Percentiles rank a stretch among this genome's conserved stretches.
These are phyloP conservation scores for Hirtodrosophila trivittata DNA, from an alignment of 2,888 invertebrate genomes.

Conservation along the genomic window DNA sequence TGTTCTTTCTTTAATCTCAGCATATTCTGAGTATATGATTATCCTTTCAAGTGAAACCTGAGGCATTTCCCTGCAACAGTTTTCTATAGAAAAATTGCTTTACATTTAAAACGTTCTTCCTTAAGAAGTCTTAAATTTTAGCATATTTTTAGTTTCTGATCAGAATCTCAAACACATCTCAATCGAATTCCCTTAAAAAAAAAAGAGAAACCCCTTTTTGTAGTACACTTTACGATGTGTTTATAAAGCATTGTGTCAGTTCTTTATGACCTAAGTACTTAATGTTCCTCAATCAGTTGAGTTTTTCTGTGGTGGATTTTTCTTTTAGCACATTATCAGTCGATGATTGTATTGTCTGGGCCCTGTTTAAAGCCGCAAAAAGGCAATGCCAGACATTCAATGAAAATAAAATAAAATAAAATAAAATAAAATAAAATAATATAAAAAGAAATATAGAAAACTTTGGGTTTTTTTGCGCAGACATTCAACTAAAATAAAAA, in stretches of 20 bases:
- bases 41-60: too few relatives aligned
- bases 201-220: not conserved
- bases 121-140: not conserved
- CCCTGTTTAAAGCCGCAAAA: slow-evolving; percentile 61
- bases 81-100: too few relatives aligned
- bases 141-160: too few relatives aligned
- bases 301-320: slow-evolving; percentile 19
- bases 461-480: slow-evolving; percentile 24
- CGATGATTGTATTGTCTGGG: slow-evolving; percentile 51
- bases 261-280: slow-evolving; percentile 11
- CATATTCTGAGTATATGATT: too few relatives aligned
- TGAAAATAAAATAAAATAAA: slow-evolving; percentile 57
- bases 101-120: too few relatives aligned
- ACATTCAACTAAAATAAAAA: slow-evolving; percentile 69
- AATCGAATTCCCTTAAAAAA: too few relatives aligned
- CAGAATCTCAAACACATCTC: too few relatives aligned
- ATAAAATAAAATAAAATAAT: slow-evolving; percentile 52
- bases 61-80: too few relatives aligned
- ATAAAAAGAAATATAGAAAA: slow-evolving; percentile 31
- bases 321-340: slow-evolving; percentile 54
- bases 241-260: slow-evolving; percentile 25
- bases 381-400: slow-evolving; percentile 37
- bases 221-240: not conserved
- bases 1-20: too few relatives aligned
- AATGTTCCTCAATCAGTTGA: slow-evolving; percentile 38